Evolutionary conservation across 2,888 invertebrate species (phyloP).

Genomic region (Heteromurus nitidus): DNA sequence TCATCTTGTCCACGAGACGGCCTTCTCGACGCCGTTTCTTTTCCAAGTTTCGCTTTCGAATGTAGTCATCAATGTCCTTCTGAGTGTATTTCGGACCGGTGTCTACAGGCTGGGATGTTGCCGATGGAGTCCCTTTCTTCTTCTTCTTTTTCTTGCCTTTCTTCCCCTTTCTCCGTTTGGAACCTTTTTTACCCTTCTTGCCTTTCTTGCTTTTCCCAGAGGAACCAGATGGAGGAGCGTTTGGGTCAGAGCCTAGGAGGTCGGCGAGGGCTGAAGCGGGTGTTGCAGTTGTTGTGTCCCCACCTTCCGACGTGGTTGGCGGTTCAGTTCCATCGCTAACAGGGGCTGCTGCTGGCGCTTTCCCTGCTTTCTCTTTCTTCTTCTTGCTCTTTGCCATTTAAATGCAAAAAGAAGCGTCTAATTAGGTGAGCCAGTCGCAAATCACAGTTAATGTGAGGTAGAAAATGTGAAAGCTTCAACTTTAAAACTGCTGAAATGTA

Average conservation of each 20-base stretch:
- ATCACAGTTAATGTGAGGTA: no score
- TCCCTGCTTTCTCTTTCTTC: conserved; percentile 12
- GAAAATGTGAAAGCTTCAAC: no score
- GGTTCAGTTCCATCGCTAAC: conserved; percentile 1
- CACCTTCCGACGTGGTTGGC: conserved; percentile 29
- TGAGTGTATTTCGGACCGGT: conserved; percentile 67
- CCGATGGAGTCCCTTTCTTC: conserved; percentile 5
- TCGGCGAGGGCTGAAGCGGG: conserved; percentile 23
- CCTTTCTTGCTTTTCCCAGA: conserved; percentile 21
- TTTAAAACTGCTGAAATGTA: no score
- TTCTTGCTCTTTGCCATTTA: conserved; percentile 33
- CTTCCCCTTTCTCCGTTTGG: conserved; percentile 44
- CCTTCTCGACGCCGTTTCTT: conserved; percentile 58
- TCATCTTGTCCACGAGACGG: conserved; percentile 66
- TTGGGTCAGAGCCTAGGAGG: conserved; percentile 41
- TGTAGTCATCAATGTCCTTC: conserved; percentile 66
- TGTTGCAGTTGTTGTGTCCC: neutral
- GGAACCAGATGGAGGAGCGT: neutral
- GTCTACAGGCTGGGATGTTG: conserved; percentile 21
- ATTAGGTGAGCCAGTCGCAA: no score
- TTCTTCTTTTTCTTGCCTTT: conserved; percentile 64
- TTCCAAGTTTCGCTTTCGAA: conserved; percentile 57
- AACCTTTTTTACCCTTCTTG: conserved; percentile 52
- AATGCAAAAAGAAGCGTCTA: no score
- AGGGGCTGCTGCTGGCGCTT: conserved; percentile 1